Conservation (phyloP, 2,888 invertebrate species). For the Isoperla grammatica region DNA sequence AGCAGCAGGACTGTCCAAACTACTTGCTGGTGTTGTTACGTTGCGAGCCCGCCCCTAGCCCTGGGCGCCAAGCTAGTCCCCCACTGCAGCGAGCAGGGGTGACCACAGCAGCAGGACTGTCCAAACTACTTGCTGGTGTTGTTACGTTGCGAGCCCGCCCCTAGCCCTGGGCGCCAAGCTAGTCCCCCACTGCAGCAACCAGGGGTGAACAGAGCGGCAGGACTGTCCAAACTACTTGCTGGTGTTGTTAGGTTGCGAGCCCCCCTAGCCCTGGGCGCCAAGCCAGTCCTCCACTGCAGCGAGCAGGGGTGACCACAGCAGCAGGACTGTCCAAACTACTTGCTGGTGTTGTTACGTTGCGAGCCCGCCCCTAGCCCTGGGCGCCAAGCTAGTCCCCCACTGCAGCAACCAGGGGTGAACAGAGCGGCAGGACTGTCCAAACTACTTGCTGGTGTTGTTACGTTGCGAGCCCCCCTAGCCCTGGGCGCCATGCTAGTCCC, state of each 20-base stretch:
- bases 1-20: not conserved
- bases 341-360: constrained; percentile 37
- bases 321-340: not conserved
- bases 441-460: constrained; percentile 35
- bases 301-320: not conserved
- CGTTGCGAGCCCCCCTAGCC: constrained; percentile 26
- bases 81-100: not conserved
- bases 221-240: not conserved
- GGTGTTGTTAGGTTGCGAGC: constrained; percentile 36
- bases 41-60: constrained; percentile 25
- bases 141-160: constrained; percentile 35
- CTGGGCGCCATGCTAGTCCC: not conserved
- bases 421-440: not conserved
- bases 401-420: not conserved
- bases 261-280: constrained; percentile 20
- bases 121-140: too few species aligned
- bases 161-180: not conserved
- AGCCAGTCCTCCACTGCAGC: not conserved
- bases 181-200: not conserved
- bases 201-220: not conserved
- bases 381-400: not conserved
- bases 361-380: constrained; percentile 21
- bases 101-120: not conserved
- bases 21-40: constrained; percentile 36
- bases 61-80: not conserved